These are phyloP conservation scores for Trachelus tabidus DNA, from an alignment of 2,888 invertebrate species.

Conservation along the genomic window DNA sequence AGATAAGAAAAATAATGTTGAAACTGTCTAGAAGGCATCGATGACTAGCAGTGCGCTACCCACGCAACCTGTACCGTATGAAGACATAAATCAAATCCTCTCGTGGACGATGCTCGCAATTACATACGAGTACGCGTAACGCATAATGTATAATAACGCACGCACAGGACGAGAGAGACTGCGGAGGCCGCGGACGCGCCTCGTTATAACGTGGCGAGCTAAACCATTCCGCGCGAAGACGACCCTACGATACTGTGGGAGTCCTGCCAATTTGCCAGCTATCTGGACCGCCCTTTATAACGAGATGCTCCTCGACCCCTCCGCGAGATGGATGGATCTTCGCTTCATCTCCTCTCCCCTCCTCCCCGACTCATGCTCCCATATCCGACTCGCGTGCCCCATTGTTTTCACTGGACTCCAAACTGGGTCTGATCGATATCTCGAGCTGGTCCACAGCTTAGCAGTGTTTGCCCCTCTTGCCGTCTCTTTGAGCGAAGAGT, in stretches of 20 bases:
- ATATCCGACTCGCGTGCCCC: not conserved
- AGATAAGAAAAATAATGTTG: too few relatives aligned
- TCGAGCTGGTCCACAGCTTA: not conserved
- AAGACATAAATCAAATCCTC: slow-evolving; percentile 64
- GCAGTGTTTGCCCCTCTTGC: slow-evolving; percentile 47
- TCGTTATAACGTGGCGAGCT: slow-evolving; percentile 51
- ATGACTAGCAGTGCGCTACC: not conserved
- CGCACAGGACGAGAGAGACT: slow-evolving; percentile 27
- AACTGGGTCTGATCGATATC: slow-evolving; percentile 1
- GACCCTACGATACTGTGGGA: slow-evolving; percentile 47
- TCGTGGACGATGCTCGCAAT: slow-evolving; percentile 63
- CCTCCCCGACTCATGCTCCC: not conserved
- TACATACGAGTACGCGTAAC: slow-evolving; percentile 60
- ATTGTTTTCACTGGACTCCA: not conserved
- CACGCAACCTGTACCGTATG: slow-evolving; percentile 40
- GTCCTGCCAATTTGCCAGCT: slow-evolving; percentile 60
- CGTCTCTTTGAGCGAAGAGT: not conserved
- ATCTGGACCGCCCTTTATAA: slow-evolving; percentile 54
- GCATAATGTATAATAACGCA: slow-evolving; percentile 56
- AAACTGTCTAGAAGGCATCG: too few relatives aligned
- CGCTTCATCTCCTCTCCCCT: not conserved
- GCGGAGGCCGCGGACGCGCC: slow-evolving; percentile 9
- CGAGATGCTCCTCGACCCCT: slow-evolving; percentile 20
- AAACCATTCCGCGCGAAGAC: slow-evolving; percentile 13
- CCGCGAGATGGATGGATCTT: not conserved